Evolutionary conservation across 1,140 invertebrate species (phyloP).

Genomic region (Sinella curviseta): DNA sequence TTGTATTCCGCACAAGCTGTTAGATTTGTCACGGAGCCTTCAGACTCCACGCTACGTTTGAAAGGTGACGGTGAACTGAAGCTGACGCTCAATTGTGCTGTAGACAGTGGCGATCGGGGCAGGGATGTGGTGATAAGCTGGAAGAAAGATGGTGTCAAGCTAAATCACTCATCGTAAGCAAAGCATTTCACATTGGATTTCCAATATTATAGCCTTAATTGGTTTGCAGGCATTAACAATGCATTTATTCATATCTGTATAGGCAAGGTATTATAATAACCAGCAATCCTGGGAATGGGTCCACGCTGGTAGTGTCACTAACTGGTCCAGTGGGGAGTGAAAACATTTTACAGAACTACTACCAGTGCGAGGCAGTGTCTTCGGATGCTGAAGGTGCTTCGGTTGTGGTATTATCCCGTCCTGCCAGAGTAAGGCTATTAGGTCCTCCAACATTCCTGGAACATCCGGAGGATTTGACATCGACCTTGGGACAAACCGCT

Average conservation of each 20-base stretch:
- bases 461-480: constrained; percentile 66
- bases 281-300: not conserved
- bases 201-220: no score
- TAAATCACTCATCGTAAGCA: constrained; percentile 36
- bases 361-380: constrained; percentile 9
- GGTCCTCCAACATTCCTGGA: constrained; percentile 49
- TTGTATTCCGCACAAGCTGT: not conserved
- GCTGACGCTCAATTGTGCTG: constrained; percentile 54
- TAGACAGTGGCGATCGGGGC: constrained; percentile 47
- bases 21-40: not conserved
- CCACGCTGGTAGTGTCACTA: not conserved
- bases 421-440: not conserved
- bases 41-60: not conserved
- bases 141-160: constrained; percentile 54
- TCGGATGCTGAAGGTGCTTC: constrained; percentile 1
- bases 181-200: not conserved
- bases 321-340: not conserved
- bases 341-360: not conserved
- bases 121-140: constrained; percentile 51
- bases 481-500: constrained; percentile 65
- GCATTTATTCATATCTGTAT: no score
- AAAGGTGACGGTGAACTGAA: not conserved
- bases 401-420: constrained; percentile 1
- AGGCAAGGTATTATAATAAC: not conserved
- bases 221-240: no score